Percentiles rank a stretch among this genome's conserved stretches.
These are phyloP conservation scores for Choreutis nemorana DNA, from an alignment of 2,888 invertebrate genomes.

Conservation along the genomic window DNA sequence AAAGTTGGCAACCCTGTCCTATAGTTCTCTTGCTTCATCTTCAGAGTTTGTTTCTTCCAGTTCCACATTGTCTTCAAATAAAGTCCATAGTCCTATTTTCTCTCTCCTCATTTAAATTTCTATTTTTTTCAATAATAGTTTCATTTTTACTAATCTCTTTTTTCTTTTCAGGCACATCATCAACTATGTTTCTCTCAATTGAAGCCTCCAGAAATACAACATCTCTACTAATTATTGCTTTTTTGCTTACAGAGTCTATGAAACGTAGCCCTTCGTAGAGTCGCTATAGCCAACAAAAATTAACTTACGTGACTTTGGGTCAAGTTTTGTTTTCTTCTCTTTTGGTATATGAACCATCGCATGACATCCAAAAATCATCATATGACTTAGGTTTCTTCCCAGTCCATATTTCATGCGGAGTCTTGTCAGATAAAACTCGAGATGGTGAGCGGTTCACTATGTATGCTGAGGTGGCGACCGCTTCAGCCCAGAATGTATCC, in stretches of 20 bases:
- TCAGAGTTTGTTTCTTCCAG: no score
- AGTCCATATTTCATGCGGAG: conserved; percentile 19
- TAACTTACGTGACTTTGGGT: no score
- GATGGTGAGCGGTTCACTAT: conserved; percentile 8
- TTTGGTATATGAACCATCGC: conserved; percentile 26
- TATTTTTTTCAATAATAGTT: no score
- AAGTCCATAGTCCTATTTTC: no score
- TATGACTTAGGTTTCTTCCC: conserved; percentile 17
- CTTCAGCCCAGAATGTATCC: conserved; percentile 7
- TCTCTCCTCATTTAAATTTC: no score
- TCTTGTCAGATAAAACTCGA: neutral
- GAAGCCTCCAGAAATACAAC: conserved; percentile 6
- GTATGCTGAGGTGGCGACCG: conserved; percentile 7
- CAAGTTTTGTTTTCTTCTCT: no score
- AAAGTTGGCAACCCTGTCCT: no score
- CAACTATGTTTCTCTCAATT: no score
- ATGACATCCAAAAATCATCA: conserved; percentile 25
- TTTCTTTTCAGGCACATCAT: no score
- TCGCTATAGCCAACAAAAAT: conserved; percentile 23
- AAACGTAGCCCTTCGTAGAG: conserved; percentile 12
- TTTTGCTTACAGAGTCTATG: conserved; percentile 3
- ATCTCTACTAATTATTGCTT: conserved; percentile 7
- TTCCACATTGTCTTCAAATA: no score
- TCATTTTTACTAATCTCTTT: no score
- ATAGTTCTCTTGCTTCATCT: no score